Evolutionary conservation across 2,113 vertebrate genomes (phyloP), one percentile per base, ranked within the genome.

Genomic region (Eolophus roseicapilla): DNA sequence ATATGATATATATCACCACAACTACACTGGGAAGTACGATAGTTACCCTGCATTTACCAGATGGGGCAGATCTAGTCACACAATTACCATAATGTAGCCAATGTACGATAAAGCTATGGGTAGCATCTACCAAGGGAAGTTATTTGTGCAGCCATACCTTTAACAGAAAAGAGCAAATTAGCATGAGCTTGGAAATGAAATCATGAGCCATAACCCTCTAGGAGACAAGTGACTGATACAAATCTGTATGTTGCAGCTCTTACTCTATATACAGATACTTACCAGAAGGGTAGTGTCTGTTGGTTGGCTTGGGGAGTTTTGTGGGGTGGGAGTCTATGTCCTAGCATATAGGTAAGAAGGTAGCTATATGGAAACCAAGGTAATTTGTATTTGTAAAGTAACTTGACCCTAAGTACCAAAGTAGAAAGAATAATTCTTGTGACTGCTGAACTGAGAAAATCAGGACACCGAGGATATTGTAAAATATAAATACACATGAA

Each of bases 21-120:
- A 20, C 27, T 17, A 27, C 41, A 62, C 18, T 1, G 1, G 28
- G n/a, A 88, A 88, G 23, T 23, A 81, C 2, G 0, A n/a, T 13
- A 29, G 49, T 24, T 68, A 75, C 5, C 27, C 11, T 64, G 37
- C 25, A 29, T 49, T 71, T 91, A 86, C 29, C 16, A 68, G 25
- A 67, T 23, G 11, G 29, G 31, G 15, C 37, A 85, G 76, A 35
- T 39, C 24, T 55, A 50, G 55, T 50, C 55, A 59, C 15, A 12
- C 29, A 65, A 39, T 24, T 57, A 24, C 31, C 24, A 86, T 31
- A 57, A 25, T 41, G n/a, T 0, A 84, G 37, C 21, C 19, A 86
- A 15, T 0, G 0, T 10, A 47, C 8, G 28, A 53, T 27, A 63
- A 84, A 71, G 28, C 50, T 59, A 29, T 0, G 0, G 31, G 28